Conservation (phyloP, 92 coral and sea anemone species). For the Porites lobata region DNA sequence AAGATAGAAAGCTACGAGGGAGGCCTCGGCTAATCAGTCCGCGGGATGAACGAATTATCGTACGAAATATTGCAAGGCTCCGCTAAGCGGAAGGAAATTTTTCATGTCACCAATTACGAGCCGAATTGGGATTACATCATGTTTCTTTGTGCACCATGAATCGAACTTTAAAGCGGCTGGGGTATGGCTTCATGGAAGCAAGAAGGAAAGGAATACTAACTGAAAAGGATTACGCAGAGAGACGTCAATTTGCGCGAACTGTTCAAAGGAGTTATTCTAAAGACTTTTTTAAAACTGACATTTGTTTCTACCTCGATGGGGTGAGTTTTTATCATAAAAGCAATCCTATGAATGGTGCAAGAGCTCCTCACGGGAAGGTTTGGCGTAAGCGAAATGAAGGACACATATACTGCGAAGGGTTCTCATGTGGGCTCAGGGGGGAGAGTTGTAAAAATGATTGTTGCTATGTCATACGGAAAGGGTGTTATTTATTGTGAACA, state of each 20-base stretch:
- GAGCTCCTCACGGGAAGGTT: not conserved
- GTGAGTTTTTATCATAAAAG: not conserved
- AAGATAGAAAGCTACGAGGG: not conserved
- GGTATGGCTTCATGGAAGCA: not conserved
- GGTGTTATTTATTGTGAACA: slow-evolving; percentile 27
- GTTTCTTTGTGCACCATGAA: not conserved
- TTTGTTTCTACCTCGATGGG: not conserved
- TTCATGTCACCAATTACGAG: not conserved
- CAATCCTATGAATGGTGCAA: not conserved
- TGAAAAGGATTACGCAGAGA: not conserved
- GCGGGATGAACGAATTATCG: not conserved
- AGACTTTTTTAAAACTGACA: not conserved
- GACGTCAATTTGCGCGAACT: not conserved
- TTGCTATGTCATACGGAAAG: not conserved
- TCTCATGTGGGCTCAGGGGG: not conserved
- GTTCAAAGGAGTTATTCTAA: not conserved
- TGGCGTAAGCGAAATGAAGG: not conserved
- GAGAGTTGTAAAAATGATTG: not conserved
- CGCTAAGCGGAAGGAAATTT: not conserved
- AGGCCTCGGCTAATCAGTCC: not conserved
- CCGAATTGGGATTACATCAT: not conserved
- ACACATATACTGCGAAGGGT: not conserved
- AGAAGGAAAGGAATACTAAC: not conserved
- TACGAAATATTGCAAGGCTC: not conserved
- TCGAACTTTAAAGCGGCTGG: not conserved